Evolutionary conservation across 2,888 invertebrate genomes (phyloP).

Genomic region (Empis livida): DNA sequence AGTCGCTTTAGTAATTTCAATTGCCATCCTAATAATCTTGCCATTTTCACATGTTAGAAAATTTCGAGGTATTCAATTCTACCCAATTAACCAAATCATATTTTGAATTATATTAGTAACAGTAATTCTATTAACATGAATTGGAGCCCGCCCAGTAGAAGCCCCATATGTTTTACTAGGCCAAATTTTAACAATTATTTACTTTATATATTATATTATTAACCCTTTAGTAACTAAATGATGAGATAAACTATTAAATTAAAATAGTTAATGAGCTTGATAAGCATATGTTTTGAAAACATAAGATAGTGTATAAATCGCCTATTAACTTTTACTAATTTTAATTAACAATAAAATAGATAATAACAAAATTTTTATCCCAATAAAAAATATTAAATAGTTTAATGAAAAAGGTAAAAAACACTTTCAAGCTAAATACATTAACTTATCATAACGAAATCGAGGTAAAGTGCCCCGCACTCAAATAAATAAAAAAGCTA

Average conservation of each 20-base stretch:
- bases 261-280: conserved; percentile 50
- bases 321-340: conserved; percentile 46
- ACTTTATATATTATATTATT: conserved; percentile 45
- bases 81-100: conserved; percentile 45
- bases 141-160: conserved; percentile 57
- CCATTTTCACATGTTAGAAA: conserved; percentile 44
- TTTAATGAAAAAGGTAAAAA: conserved; percentile 52
- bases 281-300: conserved; percentile 58
- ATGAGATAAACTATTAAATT: conserved; percentile 40
- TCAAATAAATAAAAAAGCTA: conserved; percentile 51
- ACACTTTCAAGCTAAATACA: conserved; percentile 51
- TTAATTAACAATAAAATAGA: conserved; percentile 31
- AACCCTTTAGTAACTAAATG: conserved; percentile 39
- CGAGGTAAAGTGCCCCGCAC: conserved; percentile 55
- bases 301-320: conserved; percentile 44
- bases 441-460: conserved; percentile 63
- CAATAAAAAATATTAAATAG: conserved; percentile 47
- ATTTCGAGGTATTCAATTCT: conserved; percentile 47
- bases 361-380: conserved; percentile 37
- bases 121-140: conserved; percentile 54
- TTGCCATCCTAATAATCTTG: conserved; percentile 50
- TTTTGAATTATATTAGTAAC: conserved; percentile 44
- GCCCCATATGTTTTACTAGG: conserved; percentile 47
- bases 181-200: conserved; percentile 46
- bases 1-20: conserved; percentile 41